phyloP scores from a whole-genome alignment of 35 echinoderm and acorn worm species.

The Apostichopus japonicus region DNA sequence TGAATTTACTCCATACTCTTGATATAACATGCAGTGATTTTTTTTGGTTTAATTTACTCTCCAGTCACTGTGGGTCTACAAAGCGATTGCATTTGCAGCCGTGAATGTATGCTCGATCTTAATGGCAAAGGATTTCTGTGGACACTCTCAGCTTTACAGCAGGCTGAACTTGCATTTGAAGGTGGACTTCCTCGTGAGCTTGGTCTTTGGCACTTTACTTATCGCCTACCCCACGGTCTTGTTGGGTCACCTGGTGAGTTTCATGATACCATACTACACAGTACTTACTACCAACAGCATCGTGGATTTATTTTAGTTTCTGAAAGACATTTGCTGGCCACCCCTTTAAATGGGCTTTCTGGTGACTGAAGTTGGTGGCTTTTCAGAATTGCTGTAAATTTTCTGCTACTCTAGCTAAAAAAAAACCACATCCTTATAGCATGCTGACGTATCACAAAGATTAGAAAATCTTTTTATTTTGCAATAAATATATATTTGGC shows the following conservation, averaged over 20 bases:
- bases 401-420: too few species aligned
- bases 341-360: too few species aligned
- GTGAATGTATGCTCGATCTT: neutral
- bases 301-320: too few species aligned
- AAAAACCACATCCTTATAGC: too few species aligned
- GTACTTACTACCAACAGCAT: neutral
- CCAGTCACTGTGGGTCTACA: neutral
- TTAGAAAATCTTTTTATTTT: too few species aligned
- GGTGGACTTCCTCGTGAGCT: slow-evolving; percentile 8
- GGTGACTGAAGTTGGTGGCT: too few species aligned
- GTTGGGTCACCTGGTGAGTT: slow-evolving; percentile 8
- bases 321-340: too few species aligned
- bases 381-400: too few species aligned
- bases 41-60: neutral
- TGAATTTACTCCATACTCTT: neutral
- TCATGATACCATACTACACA: neutral
- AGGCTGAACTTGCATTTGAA: slow-evolving; percentile 50
- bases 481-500: too few species aligned
- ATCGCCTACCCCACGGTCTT: neutral
- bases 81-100: neutral
- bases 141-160: slow-evolving; percentile 41
- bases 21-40: neutral
- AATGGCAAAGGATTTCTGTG: slow-evolving; percentile 26
- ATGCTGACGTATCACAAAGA: too few species aligned
- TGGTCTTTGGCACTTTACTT: neutral